Base-by-base conservation (phyloP, 2,797 vertebrate genomes). In the Pseudomugil tenellus region DNA sequence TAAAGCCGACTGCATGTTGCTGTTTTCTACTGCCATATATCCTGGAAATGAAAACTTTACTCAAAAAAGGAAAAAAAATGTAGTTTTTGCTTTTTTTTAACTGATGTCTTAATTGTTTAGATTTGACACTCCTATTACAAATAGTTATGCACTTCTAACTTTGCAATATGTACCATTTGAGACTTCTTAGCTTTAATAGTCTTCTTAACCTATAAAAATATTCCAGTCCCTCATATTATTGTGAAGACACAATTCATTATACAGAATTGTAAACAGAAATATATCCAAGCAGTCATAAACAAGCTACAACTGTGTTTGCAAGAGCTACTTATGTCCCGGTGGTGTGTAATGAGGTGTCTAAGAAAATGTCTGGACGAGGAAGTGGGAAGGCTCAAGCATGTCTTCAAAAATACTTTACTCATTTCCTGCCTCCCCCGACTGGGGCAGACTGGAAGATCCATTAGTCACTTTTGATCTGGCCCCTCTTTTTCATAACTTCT, bases 341-440 rank as follows among this genome's bases (percentile, higher is more conserved):
- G 54, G 63, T 70, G 71, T 58, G 53, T 60, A 81, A 72, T 76
- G 62, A 79, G 41, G 34, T 74, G 48, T 49, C 55, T 61, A 49
- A 81, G 56, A 61, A 67, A 80, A 26, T 31, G 84, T 87, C 84
- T 85, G 80, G 74, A 70, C 23, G 29, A 54, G 73, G 68, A 71
- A 79, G 82, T 32, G 61, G 56, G 19, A 1, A 3, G 16, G 26
- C 61, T 48, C 51, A 23, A 32, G 43, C 61, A 70, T 12, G 57
- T 61, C 25, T 62, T 76, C 16, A 10, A 82, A 86, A 81, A 85
- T 46, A 79, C 62, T 75, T 61, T 14, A 56, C 67, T 86, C 83
- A 82, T 79, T 87, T 90, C 86, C 87, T 70, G 85, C 84, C 76
- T 86, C 77, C 43, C 53, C 32, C 66, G 51, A 34, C 37, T 17